Percentiles rank a stretch among this genome's conserved stretches.
Evolutionary conservation across 2,113 vertebrate species (phyloP).

Genomic region (Furnarius figulus): DNA sequence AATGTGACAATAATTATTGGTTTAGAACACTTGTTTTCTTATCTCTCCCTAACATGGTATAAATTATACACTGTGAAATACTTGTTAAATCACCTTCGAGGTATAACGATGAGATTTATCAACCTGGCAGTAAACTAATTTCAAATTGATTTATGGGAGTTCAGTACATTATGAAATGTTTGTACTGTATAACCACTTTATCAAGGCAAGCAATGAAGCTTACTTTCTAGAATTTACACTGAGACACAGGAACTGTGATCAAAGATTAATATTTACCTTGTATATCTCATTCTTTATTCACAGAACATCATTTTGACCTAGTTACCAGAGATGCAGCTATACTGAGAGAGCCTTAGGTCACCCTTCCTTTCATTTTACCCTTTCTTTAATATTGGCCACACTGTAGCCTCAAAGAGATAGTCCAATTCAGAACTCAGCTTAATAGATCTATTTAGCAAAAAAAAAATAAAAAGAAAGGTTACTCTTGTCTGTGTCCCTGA

Average conservation of each 20-base stretch:
- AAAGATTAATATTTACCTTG: not conserved
- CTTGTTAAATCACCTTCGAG: constrained; percentile 20
- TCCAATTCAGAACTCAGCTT: not conserved
- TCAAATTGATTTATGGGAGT: constrained; percentile 34
- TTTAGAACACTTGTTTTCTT: constrained; percentile 6
- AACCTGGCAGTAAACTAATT: constrained; percentile 42
- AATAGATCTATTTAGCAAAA: not conserved
- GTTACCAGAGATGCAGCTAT: not conserved
- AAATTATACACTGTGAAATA: not conserved
- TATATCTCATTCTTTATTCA: not conserved
- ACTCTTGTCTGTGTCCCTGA: not conserved
- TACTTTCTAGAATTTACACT: not conserved
- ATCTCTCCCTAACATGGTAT: not conserved
- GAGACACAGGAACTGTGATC: not conserved
- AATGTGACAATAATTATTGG: not conserved
- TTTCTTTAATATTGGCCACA: not conserved
- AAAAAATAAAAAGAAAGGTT: not conserved
- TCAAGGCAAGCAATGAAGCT: not conserved
- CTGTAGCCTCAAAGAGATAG: not conserved
- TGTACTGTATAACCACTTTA: not conserved
- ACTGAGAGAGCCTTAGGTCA: not conserved
- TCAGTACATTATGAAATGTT: constrained; percentile 6
- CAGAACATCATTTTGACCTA: not conserved
- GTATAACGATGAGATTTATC: constrained; percentile 27
- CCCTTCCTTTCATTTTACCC: not conserved